These are phyloP conservation scores for Catharus bicknelli DNA, from an alignment of 2,113 vertebrate species.

Conservation along the genomic window DNA sequence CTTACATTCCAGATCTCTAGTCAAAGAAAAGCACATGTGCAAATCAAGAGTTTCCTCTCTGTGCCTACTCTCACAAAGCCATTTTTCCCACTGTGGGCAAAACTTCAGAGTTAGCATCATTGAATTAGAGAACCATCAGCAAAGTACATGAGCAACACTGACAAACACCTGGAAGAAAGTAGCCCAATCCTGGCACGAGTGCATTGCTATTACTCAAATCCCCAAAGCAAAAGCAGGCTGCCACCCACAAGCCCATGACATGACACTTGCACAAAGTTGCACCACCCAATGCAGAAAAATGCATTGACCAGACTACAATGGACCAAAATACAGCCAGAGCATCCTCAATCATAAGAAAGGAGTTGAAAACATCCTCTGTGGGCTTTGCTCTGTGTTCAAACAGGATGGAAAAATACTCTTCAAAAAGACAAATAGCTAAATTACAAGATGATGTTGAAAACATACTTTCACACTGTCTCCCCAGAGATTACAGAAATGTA, in stretches of 20 bases:
- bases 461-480: background rate
- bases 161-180: background rate
- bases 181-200: background rate
- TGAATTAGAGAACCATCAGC: background rate
- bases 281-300: background rate
- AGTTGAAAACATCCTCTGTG: background rate
- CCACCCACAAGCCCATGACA: background rate
- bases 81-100: background rate
- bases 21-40: background rate
- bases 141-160: background rate
- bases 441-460: background rate
- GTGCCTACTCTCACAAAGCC: background rate
- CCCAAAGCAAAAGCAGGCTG: background rate
- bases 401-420: background rate
- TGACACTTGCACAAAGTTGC: background rate
- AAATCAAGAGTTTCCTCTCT: background rate
- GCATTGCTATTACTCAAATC: background rate
- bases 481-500: background rate
- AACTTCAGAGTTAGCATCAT: background rate
- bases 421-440: background rate
- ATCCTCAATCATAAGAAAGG: background rate
- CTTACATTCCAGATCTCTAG: background rate
- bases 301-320: background rate
- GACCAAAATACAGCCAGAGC: background rate
- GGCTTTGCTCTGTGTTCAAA: background rate